Percentiles rank a stretch among this genome's conserved stretches.
Conservation (phyloP, 1,140 invertebrate genomes). For the Reticulitermes speratus region DNA sequence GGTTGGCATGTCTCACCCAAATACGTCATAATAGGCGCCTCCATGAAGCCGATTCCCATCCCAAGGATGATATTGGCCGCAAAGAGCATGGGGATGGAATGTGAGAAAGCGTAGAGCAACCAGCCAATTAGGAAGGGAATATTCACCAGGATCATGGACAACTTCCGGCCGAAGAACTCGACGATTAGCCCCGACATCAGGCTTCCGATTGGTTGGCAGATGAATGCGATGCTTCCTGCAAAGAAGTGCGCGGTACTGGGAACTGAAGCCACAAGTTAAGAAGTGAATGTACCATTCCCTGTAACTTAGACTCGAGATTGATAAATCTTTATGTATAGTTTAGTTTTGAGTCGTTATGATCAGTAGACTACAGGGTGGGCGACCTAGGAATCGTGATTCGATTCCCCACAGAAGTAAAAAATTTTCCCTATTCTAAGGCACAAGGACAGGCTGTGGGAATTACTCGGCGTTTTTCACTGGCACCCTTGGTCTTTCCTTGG, state of each 20-base stretch:
- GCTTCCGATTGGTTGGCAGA: constrained; percentile 41
- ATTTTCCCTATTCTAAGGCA: too few species aligned
- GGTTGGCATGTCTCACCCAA: constrained; percentile 27
- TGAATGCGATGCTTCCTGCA: constrained; percentile 41
- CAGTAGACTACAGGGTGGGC: too few species aligned
- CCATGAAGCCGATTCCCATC: constrained; percentile 29
- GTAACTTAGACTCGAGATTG: too few species aligned
- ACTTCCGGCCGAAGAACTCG: constrained; percentile 39
- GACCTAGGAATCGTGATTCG: too few species aligned
- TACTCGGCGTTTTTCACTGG: too few species aligned
- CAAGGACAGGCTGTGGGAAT: too few species aligned
- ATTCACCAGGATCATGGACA: constrained; percentile 41
- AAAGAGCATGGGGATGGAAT: constrained; percentile 35
- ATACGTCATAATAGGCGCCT: constrained; percentile 30
- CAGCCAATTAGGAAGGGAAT: constrained; percentile 40
- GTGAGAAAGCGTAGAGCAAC: constrained; percentile 38
- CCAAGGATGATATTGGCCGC: constrained; percentile 38
- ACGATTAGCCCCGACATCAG: constrained; percentile 39
- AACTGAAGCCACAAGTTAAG: too few species aligned
- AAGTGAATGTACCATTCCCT: too few species aligned
- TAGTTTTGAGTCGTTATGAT: too few species aligned
- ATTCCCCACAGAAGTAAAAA: too few species aligned
- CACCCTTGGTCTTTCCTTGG: too few species aligned
- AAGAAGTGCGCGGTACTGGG: neutral
- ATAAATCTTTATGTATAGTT: too few species aligned